These are phyloP conservation scores for Perca fluviatilis DNA, from an alignment of 2,113 vertebrate genomes.

Conservation along the genomic window DNA sequence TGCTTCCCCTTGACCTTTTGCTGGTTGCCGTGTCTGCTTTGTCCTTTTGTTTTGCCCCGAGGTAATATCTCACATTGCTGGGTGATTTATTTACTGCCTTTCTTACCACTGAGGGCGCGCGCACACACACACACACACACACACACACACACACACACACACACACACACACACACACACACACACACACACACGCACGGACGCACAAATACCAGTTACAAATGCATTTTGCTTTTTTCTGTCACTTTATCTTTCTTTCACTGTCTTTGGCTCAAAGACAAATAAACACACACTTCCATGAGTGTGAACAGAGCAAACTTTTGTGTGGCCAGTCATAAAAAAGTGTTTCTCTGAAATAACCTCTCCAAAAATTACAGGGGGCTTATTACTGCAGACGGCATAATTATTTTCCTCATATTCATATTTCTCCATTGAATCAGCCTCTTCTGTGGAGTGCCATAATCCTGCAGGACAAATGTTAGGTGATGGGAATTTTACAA, in stretches of 20 bases:
- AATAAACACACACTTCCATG: not conserved
- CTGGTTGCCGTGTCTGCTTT: constrained; percentile 63
- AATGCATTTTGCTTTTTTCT: constrained; percentile 25
- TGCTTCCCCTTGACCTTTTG: constrained; percentile 82
- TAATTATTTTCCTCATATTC: not conserved
- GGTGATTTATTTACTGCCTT: constrained; percentile 80
- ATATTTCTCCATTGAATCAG: constrained; percentile 21
- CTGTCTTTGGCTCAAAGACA: constrained; percentile 3
- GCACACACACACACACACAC: constrained; percentile 14
- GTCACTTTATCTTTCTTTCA: constrained; percentile 18
- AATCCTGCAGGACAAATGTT: constrained; percentile 41
- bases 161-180: constrained; percentile 1
- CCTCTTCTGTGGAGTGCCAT: constrained; percentile 4
- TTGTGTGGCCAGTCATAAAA: not conserved
- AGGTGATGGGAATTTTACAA: constrained; percentile 46
- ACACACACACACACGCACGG: constrained; percentile 10
- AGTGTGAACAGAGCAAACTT: constrained; percentile 7
- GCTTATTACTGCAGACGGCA: not conserved
- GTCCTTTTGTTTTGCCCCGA: constrained; percentile 72
- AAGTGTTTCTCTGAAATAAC: not conserved
- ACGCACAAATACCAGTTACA: not conserved
- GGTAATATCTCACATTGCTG: constrained; percentile 75
- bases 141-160: constrained; percentile 31
- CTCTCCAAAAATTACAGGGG: too few relatives aligned
- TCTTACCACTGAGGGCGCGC: not conserved